These are phyloP conservation scores for Amblyopsis rosae DNA, from an alignment of 2,113 vertebrate species.

Conservation along the genomic window DNA sequence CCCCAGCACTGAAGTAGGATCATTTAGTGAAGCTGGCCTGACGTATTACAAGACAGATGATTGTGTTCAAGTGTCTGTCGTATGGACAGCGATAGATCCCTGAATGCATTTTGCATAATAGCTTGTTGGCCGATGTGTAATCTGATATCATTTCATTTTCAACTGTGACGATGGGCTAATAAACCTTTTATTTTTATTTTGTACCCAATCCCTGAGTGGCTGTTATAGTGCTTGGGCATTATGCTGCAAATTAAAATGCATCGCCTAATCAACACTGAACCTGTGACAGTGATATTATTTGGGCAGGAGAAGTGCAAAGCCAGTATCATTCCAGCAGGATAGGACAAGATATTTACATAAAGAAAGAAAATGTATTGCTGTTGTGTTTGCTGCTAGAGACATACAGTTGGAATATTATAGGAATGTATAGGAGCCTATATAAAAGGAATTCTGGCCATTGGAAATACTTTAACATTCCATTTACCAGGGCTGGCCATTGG, in stretches of 20 bases:
- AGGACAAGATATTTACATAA: no score
- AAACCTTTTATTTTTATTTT: constrained; percentile 12
- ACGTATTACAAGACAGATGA: constrained; percentile 43
- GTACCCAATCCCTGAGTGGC: constrained; percentile 4
- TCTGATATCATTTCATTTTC: constrained; percentile 13
- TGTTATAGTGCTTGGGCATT: background rate
- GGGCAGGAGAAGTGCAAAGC: background rate
- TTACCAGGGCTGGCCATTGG: no score
- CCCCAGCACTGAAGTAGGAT: constrained; percentile 37
- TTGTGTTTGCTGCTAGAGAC: no score
- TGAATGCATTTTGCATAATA: constrained; percentile 42
- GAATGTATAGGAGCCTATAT: no score
- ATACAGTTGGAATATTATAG: no score
- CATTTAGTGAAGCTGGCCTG: constrained; percentile 43
- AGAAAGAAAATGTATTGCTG: no score
- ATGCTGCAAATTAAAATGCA: constrained; percentile 2
- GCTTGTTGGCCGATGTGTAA: background rate
- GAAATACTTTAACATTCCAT: no score
- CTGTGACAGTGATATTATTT: background rate
- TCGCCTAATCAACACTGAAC: background rate
- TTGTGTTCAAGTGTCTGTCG: constrained; percentile 49
- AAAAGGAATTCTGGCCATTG: no score
- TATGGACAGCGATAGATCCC: constrained; percentile 36
- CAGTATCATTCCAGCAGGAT: no score
- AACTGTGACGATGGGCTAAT: constrained; percentile 3